Conservation (phyloP, 2,113 vertebrate species). For the Lasiurus borealis region DNA sequence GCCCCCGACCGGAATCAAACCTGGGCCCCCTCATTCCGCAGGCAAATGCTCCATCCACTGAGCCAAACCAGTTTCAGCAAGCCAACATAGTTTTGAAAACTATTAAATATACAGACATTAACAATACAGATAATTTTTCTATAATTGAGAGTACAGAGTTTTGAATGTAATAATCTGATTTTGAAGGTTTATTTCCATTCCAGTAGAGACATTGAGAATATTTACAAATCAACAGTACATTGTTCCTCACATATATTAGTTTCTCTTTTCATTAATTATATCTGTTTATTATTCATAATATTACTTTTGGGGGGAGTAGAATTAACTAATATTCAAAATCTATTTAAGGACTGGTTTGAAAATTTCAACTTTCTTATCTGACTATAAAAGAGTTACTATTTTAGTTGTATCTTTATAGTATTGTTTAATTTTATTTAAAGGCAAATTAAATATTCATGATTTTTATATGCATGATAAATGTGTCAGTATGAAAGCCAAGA, state of each 20-base stretch:
- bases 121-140: not conserved
- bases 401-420: constrained; percentile 17
- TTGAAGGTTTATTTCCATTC: constrained; percentile 64
- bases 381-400: constrained; percentile 22
- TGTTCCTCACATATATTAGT: constrained; percentile 65
- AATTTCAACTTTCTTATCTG: not conserved
- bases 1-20: no score
- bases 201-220: constrained; percentile 24
- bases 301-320: constrained; percentile 28
- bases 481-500: not conserved
- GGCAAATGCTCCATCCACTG: no score
- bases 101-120: constrained; percentile 6
- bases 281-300: constrained; percentile 58
- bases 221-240: not conserved
- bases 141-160: not conserved
- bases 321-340: constrained; percentile 64
- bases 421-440: constrained; percentile 59
- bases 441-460: constrained; percentile 25
- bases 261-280: constrained; percentile 66
- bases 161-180: constrained; percentile 47
- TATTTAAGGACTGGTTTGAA: constrained; percentile 57
- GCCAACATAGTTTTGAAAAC: not conserved
- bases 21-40: no score
- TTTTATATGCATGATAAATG: constrained; percentile 8
- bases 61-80: not conserved